Evolutionary conservation across 2,888 invertebrate species (phyloP), one percentile per base, ranked within the genome.

Genomic region (Amaurobius ferox): DNA sequence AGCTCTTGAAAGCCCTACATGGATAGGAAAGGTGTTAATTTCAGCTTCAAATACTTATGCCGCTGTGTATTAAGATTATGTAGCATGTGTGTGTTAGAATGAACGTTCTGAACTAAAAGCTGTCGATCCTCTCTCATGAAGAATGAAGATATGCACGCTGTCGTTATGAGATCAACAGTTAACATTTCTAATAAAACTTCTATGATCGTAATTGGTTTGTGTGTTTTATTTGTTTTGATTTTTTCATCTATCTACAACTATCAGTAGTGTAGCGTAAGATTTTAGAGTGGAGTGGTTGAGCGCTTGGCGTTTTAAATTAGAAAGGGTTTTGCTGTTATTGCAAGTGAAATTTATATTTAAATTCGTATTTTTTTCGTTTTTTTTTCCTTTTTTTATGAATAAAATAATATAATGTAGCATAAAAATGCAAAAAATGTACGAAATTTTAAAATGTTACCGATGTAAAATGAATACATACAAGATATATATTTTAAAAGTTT

Each of bases 161-260:
- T 83, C 77, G 71, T 80, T 83, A 77, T 70, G 77, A 83, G 66
- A 83, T 67, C 70, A 83, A 83, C 81, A 77, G 76, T 83, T 83
- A 72, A 83, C 76, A 77, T 83, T 83, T 83, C 71, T 83, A 83
- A 83, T 83, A 83, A 83, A 83, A 83, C 77, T 72, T 83, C 39
- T 40, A 68, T 68, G 39, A 68, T 40, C 68, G 66, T 66, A 66
- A 66, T 19, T 35, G 7, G 19, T 9, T 32, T 66, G 23, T 55
- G 44, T 64, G 30, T 11, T 66, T 66, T n/a, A n/a, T 30, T 66
- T 66, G 19, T 30, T 64, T 28, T 64, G 29, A 1, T 13, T 7
- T 29, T 64, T 35, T 5, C 9, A 35, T 9, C 9, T 35, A 9
- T n/a, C n/a, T n/a, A n/a, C n/a, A n/a, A n/a, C n/a, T n/a, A n/a